A percentile compares a stretch with the other conserved stretches of the same genome.
These are phyloP conservation scores for Chaitophorus viminalis DNA, from an alignment of 2,888 invertebrate species.

Conservation along the genomic window DNA sequence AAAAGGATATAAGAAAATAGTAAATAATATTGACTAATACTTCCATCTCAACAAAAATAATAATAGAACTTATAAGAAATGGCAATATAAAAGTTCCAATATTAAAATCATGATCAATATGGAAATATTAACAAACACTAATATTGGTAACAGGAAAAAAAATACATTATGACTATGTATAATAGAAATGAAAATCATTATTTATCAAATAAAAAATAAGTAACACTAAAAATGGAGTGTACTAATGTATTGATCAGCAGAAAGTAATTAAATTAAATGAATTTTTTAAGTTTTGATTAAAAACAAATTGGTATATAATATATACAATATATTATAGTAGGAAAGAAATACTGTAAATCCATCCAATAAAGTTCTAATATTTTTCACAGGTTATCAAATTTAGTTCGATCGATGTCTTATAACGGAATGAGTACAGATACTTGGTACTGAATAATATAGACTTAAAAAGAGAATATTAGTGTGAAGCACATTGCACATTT, in stretches of 20 bases:
- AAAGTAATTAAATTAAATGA: constrained; percentile 47
- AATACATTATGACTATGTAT: constrained; percentile 33
- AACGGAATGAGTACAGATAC: constrained; percentile 53
- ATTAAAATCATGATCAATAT: not conserved
- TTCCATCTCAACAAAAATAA: not conserved
- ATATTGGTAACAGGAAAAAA: not conserved
- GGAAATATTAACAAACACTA: not conserved
- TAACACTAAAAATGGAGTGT: constrained; percentile 57
- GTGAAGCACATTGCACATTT: constrained; percentile 76
- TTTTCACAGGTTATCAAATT: constrained; percentile 47
- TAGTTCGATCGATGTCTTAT: constrained; percentile 45
- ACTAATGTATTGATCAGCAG: constrained; percentile 53
- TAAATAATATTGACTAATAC: not conserved
- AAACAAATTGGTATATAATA: constrained; percentile 29
- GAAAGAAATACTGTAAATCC: constrained; percentile 52
- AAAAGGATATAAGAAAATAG: too few species aligned
- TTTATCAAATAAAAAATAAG: constrained; percentile 54
- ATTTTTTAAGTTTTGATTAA: constrained; percentile 27
- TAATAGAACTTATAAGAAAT: not conserved
- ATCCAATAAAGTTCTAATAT: constrained; percentile 41
- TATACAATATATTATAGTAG: constrained; percentile 23
- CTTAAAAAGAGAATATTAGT: constrained; percentile 56
- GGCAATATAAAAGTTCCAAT: not conserved
- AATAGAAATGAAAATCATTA: constrained; percentile 39
- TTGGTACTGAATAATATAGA: constrained; percentile 40